Percentiles rank a stretch among this genome's conserved stretches.
Evolutionary conservation across 2,113 vertebrate genomes (phyloP).

Genomic region (Sapajus apella): DNA sequence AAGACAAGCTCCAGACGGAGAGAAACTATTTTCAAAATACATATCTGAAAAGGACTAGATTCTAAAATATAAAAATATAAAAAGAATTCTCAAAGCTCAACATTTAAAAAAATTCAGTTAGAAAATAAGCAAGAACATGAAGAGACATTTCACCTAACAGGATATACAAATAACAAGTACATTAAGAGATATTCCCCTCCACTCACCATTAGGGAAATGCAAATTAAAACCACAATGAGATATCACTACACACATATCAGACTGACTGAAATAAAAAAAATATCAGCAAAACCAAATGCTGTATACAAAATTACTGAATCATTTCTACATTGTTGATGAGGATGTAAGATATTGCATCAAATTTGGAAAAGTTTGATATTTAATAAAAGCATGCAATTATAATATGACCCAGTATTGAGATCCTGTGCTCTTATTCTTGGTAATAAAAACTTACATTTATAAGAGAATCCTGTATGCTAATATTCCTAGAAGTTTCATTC

Average conservation of each 20-base stretch:
- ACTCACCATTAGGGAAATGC: no score
- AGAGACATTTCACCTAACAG: background rate
- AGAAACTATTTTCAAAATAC: no score
- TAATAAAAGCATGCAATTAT: background rate
- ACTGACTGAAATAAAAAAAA: background rate
- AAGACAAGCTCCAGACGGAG: background rate
- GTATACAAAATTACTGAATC: background rate
- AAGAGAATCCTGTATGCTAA: background rate
- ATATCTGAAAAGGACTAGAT: no score
- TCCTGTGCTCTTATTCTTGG: background rate
- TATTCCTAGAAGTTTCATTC: background rate
- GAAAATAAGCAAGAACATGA: background rate
- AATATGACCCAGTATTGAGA: background rate
- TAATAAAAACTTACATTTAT: background rate
- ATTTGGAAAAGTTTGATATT: background rate
- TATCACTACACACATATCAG: background rate
- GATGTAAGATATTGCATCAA: background rate
- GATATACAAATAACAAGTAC: no score
- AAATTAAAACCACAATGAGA: no score
- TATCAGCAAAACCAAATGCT: no score
- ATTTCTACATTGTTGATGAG: no score
- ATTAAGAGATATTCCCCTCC: no score
- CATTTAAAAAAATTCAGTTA: background rate
- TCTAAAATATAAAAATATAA: no score
- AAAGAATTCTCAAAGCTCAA: background rate